A percentile compares a stretch with the other conserved stretches of the same genome.
These are phyloP conservation scores for Chelonus formosanus DNA, from an alignment of 2,888 invertebrate genomes.

Conservation along the genomic window DNA sequence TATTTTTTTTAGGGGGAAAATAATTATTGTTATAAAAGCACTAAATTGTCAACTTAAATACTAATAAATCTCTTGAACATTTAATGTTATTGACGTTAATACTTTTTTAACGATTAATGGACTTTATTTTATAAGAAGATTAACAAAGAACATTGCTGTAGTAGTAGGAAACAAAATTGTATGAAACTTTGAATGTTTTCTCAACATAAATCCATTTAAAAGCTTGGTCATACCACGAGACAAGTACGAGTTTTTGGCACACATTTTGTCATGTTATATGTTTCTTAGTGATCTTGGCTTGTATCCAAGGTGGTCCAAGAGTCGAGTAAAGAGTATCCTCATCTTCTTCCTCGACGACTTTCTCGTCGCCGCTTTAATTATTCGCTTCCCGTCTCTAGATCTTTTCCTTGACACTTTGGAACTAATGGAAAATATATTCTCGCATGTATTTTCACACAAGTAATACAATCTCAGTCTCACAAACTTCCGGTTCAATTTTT, in stretches of 20 bases:
- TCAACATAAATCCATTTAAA: neutral
- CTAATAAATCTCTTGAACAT: too few species aligned
- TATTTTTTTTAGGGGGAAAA: too few species aligned
- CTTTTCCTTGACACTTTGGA: slow-evolving; percentile 25
- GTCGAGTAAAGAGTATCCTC: slow-evolving; percentile 1
- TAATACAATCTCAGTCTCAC: neutral
- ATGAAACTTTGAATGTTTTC: too few species aligned
- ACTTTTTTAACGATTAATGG: too few species aligned
- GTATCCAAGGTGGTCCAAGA: slow-evolving; percentile 3
- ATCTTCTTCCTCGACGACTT: slow-evolving; percentile 6
- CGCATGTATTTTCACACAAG: neutral
- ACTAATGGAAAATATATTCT: slow-evolving; percentile 29
- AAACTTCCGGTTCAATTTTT: too few species aligned
- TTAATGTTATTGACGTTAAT: too few species aligned
- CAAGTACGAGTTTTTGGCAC: slow-evolving; percentile 2
- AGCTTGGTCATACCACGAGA: neutral
- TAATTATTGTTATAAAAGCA: too few species aligned
- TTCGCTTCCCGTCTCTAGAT: slow-evolving; percentile 31
- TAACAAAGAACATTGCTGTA: too few species aligned
- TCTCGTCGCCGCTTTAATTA: slow-evolving; percentile 37
- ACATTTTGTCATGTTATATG: slow-evolving; percentile 8
- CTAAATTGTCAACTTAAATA: too few species aligned
- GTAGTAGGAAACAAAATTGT: too few species aligned
- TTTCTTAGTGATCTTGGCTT: slow-evolving; percentile 6
- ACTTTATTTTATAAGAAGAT: too few species aligned